Base-by-base conservation (phyloP, 2,888 invertebrate species). In the Pocota personata region DNA sequence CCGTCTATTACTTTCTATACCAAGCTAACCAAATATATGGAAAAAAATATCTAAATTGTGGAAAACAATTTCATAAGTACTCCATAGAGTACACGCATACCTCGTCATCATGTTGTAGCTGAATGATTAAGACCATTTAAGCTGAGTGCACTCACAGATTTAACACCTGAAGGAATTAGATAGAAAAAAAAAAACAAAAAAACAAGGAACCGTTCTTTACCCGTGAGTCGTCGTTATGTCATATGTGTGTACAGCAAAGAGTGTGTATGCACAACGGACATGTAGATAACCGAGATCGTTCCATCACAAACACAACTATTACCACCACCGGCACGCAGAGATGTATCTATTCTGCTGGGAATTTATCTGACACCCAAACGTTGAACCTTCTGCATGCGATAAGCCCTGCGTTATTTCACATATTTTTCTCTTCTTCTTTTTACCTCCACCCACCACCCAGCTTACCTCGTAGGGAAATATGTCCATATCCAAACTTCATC, bases 311-410 rank as follows among this genome's bases (percentile, higher is more conserved):
- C n/a, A 46, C 12, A n/a, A 5, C 37, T 24, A 64, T 12, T 27
- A 32, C 32, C 30, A 16, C 50, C 60, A 35, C 30, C 46, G 46
- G 24, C 52, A 80, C 64, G 58, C 64, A 76, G 76, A 57, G 69
- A 84, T 75, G 60, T 86, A 86, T 71, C 66, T 86, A 52, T 64
- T 64, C 84, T 60, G 37, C 4, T 66, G 76, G 71, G 80, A 79
- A 80, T 86, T 76, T 80, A 80, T 86, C 80, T 76, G 72, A 80
- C 76, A 86, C 80, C 76, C 55, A 66, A 84, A 76, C 80, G 84
- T 80, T 80, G 58, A 86, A 80, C 76, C 71, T 86, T 86, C 71
- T 58, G 66, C 71, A 71, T 72, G 55, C 80, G 84, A 86, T 86
- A 80, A 86, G 71, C 71, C 43, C 24, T 35, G 50, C 30, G 52